phyloP scores from a whole-genome alignment of 2,797 vertebrate species.

The Taenioides sp. region DNA sequence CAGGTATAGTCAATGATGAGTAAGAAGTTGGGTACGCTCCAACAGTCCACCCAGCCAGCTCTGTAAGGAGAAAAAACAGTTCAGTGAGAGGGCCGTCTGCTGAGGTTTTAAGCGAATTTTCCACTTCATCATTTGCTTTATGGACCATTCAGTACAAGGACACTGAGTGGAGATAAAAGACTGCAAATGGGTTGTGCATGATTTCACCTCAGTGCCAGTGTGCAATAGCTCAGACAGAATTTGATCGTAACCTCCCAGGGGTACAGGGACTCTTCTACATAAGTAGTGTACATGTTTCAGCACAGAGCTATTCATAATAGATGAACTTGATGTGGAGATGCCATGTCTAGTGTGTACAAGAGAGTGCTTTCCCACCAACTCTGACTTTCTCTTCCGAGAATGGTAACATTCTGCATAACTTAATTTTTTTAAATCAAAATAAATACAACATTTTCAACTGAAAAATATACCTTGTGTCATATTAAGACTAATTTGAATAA shows the following conservation, averaged over 20 bases:
- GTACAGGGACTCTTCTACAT: conserved; percentile 19
- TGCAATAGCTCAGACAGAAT: conserved; percentile 30
- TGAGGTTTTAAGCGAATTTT: conserved; percentile 47
- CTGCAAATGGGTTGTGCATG: conserved; percentile 38
- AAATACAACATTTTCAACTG: neutral
- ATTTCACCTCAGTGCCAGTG: conserved; percentile 35
- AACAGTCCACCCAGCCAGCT: conserved; percentile 96
- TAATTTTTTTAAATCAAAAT: neutral
- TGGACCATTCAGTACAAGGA: conserved; percentile 43
- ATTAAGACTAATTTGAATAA: conserved; percentile 12
- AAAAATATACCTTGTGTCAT: neutral
- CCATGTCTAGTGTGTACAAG: conserved; percentile 18
- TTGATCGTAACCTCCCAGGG: conserved; percentile 33
- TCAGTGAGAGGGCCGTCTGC: conserved; percentile 16
- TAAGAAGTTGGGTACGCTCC: conserved; percentile 93
- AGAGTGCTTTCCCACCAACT: neutral
- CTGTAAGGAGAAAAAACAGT: conserved; percentile 62
- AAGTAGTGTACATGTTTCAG: conserved; percentile 18
- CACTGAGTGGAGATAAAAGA: conserved; percentile 21
- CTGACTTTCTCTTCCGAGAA: neutral
- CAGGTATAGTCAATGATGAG: conserved; percentile 96
- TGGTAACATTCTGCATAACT: neutral
- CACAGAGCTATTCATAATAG: conserved; percentile 27
- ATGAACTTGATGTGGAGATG: conserved; percentile 27
- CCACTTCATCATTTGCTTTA: conserved; percentile 51